Conservation (phyloP, 1,140 invertebrate species). For the Proctacanthus coquilletti region DNA sequence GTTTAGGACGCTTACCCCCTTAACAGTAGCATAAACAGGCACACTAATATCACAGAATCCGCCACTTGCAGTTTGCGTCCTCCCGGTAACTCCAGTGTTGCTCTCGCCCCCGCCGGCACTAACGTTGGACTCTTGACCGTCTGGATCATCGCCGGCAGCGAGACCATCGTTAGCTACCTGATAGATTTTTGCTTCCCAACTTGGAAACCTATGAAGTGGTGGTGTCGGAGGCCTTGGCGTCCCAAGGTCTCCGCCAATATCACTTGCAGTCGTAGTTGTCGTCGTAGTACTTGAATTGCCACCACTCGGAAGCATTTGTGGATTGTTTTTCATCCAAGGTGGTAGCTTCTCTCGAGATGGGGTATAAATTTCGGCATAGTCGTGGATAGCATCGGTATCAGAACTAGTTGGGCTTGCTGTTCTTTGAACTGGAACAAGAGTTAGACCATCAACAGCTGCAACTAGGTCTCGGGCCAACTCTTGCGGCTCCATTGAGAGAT, state of each 20-base stretch:
- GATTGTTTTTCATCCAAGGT: conserved; percentile 35
- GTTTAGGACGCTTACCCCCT: conserved; percentile 76
- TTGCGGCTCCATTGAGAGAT: conserved; percentile 35
- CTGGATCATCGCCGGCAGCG: conserved; percentile 11
- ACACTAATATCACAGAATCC: conserved; percentile 77
- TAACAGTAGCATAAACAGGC: conserved; percentile 89
- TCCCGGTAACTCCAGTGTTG: conserved; percentile 14
- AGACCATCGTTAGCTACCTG: conserved; percentile 75
- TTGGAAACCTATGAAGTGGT: conserved; percentile 74
- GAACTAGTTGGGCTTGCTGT: conserved; percentile 38
- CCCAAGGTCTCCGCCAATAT: conserved; percentile 27
- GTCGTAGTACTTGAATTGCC: conserved; percentile 35
- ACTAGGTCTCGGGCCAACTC: conserved; percentile 34
- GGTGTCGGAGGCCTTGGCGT: conserved; percentile 63
- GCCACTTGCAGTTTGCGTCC: conserved; percentile 33
- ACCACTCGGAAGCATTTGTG: conserved; percentile 28
- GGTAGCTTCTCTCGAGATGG: conserved; percentile 59
- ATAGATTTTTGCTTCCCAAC: conserved; percentile 91
- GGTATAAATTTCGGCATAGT: conserved; percentile 89
- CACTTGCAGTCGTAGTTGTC: conserved; percentile 27
- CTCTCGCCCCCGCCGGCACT: no score
- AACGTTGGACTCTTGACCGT: conserved; percentile 2
- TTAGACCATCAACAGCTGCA: conserved; percentile 39
- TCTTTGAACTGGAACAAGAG: conserved; percentile 32
- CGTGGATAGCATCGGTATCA: conserved; percentile 61